Conservation (phyloP, 2,797 vertebrate genomes). For the Sebastes taczanowskii region DNA sequence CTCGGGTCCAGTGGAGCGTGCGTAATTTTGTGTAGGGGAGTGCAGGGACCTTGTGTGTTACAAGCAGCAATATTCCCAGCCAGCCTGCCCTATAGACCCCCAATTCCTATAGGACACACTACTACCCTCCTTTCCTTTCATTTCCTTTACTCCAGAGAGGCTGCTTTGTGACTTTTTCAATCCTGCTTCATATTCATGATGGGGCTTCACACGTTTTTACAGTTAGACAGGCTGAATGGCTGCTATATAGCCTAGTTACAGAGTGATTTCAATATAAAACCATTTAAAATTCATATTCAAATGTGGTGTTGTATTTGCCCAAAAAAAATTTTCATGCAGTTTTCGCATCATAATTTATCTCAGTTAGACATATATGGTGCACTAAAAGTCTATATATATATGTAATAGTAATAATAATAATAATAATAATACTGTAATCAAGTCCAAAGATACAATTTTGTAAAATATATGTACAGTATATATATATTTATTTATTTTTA, state of each 20-base stretch:
- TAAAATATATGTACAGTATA: too few relatives aligned
- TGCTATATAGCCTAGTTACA: neutral
- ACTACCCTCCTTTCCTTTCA: too few relatives aligned
- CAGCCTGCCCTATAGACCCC: conserved; percentile 3
- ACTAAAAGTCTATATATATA: neutral
- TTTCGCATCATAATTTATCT: neutral
- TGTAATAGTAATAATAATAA: too few relatives aligned
- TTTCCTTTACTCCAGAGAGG: neutral
- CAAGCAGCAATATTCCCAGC: conserved; percentile 19
- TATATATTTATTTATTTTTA: too few relatives aligned
- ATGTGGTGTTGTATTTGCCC: neutral
- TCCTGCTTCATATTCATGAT: conserved; percentile 13
- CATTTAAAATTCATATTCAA: neutral
- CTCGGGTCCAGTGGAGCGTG: conserved; percentile 59
- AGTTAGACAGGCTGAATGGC: neutral
- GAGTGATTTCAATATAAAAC: neutral
- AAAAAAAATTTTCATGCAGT: neutral
- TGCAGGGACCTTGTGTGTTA: conserved; percentile 49
- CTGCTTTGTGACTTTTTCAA: neutral
- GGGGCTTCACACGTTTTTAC: conserved; percentile 3
- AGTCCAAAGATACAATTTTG: too few relatives aligned
- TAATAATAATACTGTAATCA: too few relatives aligned
- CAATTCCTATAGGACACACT: neutral
- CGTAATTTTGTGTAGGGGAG: conserved; percentile 48
- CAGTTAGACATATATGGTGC: neutral